These are phyloP conservation scores for Leucoma salicis DNA, from an alignment of 2,888 invertebrate species.

Conservation along the genomic window DNA sequence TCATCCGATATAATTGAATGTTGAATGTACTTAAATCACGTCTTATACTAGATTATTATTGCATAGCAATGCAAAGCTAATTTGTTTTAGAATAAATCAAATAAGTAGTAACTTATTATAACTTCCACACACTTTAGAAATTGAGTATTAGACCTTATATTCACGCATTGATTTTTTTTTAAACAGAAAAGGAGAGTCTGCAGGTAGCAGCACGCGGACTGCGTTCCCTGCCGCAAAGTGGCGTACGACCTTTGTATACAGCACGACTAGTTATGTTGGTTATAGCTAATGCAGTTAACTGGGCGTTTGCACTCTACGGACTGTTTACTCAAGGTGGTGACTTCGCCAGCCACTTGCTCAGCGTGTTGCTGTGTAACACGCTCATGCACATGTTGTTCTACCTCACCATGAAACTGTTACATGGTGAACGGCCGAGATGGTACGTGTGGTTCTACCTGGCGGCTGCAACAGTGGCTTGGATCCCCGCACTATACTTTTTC, in stretches of 20 bases:
- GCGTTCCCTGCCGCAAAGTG: slow-evolving; percentile 33
- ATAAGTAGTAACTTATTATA: too few relatives aligned
- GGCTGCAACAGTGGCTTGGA: slow-evolving; percentile 75
- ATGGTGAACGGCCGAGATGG: slow-evolving; percentile 83
- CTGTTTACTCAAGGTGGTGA: slow-evolving; percentile 84
- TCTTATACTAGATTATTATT: too few relatives aligned
- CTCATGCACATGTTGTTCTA: slow-evolving; percentile 91
- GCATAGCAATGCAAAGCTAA: too few relatives aligned
- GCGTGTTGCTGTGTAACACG: slow-evolving; percentile 91
- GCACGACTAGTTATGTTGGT: slow-evolving; percentile 83
- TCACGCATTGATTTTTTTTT: too few relatives aligned
- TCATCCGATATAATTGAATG: too few relatives aligned
- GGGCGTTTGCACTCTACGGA: slow-evolving; percentile 87
- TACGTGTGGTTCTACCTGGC: slow-evolving; percentile 85
- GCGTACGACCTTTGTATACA: slow-evolving; percentile 61
- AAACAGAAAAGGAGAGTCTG: slow-evolving; percentile 54
- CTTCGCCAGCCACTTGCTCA: slow-evolving; percentile 91
- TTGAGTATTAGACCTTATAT: too few relatives aligned
- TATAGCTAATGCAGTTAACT: slow-evolving; percentile 85
- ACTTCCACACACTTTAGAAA: too few relatives aligned
- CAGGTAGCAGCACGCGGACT: slow-evolving; percentile 56
- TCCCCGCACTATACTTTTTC: slow-evolving; percentile 82
- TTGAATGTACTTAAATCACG: too few relatives aligned
- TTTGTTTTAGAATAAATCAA: too few relatives aligned
- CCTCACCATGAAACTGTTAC: slow-evolving; percentile 90